Base-by-base conservation (phyloP, 2,113 vertebrate species). In the Cebus imitator region DNA sequence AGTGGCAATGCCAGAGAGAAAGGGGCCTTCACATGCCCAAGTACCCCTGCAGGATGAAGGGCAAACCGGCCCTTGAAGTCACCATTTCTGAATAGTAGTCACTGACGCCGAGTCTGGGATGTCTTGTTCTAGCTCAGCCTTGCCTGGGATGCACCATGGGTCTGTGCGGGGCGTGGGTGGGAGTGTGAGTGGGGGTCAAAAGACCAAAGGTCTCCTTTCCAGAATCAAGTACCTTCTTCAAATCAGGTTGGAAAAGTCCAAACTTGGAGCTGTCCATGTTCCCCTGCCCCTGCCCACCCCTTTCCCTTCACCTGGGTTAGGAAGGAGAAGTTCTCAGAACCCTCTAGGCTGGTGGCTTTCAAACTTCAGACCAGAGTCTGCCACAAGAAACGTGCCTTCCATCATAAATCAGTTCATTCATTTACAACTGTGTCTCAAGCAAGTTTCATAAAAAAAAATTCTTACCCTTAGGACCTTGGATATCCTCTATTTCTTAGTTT, bases 221-320 rank as follows among this genome's bases (percentile, higher is more conserved):
- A 40, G 90, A 61, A 66, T 37, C 95, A 17, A 30, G 52, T 48
- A 68, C 88, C 55, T 7, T 30, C 73, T 18, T 72, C 14, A 91
- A 52, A 12, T 32, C 70, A 18, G 6, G 1, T 8, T 4, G 21
- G 55, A 0, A 0, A 13, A 66, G 45, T 55, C 40, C 37, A 1
- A 3, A 2, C 13, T 13, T 10, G 14, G 48, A 50, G 32, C 0
- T 10, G 68, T 9, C 48, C 0, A 0, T 8, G 2, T 32, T 23
- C 50, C 64, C 48, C 37, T 0, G 7, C 23, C 13, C 10, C 70
- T 16, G 3, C 50, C 57, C 13, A 1, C 12, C 17, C 18, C 52
- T 8, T 8, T 30, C 1, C 27, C 32, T 20, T 23, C 9, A 0
- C 27, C 6, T 0, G 37, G 5, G 27, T 16, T 4, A 7, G 84